Evolutionary conservation across 2,888 invertebrate species (phyloP), one percentile per base, ranked within the genome.

Genomic region (Watsonalla cultraria): DNA sequence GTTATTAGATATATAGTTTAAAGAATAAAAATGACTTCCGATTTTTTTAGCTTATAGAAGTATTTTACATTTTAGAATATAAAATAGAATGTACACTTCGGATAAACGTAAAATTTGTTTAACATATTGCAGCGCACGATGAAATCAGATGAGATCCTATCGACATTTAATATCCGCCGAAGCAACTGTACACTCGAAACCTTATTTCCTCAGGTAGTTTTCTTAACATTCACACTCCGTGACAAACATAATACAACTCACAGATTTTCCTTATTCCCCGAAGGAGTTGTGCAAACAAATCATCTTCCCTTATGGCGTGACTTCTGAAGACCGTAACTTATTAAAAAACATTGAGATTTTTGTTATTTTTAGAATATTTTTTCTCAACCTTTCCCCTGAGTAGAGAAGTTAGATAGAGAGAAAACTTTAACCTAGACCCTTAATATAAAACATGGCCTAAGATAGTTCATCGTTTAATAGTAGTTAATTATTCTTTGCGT

Each of bases 131-230:
- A 46, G 52, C 9, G 24, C 11, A 35, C 37, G 13, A 37, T 47
- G 35, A 35, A 37, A 46, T 14, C 24, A 37, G 37, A 46, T 37
- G 35, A 15, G 9, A 35, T 15, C 8, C 42, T 9, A 49, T 56
- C 51, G 57, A 59, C 62, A 51, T 61, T 58, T 64, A 65, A 68
- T 68, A 65, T 68, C 66, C 60, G 63, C 56, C 42, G 48, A 50
- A 54, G 56, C 42, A 47, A 54, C 49, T 45, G 54, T 54, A 58
- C 55, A 48, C 52, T 51, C 54, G 42, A 54, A 59, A 59, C 60
- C 56, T 50, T 52, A 60, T 51, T 57, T 54, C 59, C 58, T 65
- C 54, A 54, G 54, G 52, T 57, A 53, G 51, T 51, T 57, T 57
- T 61, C 51, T 58, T 51, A 46, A 51, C 49, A 51, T 46, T 49